Evolutionary conservation across 2,797 vertebrate species (phyloP).

Genomic region (Semaprochilodus insignis): DNA sequence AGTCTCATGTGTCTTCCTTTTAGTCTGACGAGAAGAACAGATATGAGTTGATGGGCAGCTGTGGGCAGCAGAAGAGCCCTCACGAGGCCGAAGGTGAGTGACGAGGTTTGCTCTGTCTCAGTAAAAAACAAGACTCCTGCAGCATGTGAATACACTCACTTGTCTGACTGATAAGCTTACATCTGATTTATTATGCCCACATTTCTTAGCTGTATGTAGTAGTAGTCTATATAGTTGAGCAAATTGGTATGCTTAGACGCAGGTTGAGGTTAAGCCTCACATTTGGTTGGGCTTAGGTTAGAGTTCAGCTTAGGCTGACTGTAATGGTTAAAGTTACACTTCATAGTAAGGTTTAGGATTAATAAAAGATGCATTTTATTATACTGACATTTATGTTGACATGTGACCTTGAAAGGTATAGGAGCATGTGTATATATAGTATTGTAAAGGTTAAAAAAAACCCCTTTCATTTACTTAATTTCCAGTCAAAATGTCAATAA

Average conservation of each 20-base stretch:
- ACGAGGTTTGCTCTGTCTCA: neutral
- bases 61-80: constrained; percentile 66
- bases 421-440: too few relatives aligned
- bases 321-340: constrained; percentile 18
- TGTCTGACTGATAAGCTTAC: neutral
- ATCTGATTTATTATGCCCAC: neutral
- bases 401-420: too few relatives aligned
- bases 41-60: constrained; percentile 73
- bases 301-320: constrained; percentile 24
- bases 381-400: too few relatives aligned
- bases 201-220: neutral
- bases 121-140: neutral
- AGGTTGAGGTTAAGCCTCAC: too few relatives aligned
- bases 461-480: too few relatives aligned
- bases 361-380: too few relatives aligned
- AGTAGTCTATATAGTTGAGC: neutral
- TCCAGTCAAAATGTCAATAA: too few relatives aligned
- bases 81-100: constrained; percentile 74
- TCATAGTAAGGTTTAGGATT: too few relatives aligned
- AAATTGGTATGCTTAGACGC: too few relatives aligned
- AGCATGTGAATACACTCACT: neutral
- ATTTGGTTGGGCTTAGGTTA: too few relatives aligned
- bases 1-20: constrained; percentile 41
- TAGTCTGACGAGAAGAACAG: constrained; percentile 75
- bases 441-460: too few relatives aligned